Conservation (phyloP, 2,797 vertebrate species). For the Syndactyla subalaris region DNA sequence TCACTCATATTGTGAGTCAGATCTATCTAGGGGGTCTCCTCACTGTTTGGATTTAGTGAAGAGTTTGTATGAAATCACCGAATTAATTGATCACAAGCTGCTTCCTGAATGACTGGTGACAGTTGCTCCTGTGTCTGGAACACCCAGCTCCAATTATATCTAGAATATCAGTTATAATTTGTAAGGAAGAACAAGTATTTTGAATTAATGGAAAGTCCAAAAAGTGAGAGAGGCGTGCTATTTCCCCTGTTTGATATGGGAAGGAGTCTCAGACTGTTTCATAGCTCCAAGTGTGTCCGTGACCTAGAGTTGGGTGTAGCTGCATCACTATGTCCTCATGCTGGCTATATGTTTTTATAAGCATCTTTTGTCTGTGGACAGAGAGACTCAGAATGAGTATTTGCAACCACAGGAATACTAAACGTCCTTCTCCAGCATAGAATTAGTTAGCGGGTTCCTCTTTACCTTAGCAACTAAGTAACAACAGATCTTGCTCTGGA, state of each 20-base stretch:
- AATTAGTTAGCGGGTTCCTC: neutral
- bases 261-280: neutral
- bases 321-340: neutral
- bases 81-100: neutral
- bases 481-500: neutral
- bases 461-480: neutral
- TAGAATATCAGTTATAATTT: neutral
- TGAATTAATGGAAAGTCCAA: neutral
- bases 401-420: neutral
- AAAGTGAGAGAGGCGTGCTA: neutral
- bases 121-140: neutral
- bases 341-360: neutral
- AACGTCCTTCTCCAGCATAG: neutral
- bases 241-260: neutral
- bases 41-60: neutral
- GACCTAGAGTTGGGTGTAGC: neutral
- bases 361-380: neutral
- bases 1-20: neutral
- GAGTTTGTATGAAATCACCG: neutral
- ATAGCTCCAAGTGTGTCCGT: neutral
- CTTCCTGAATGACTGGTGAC: neutral
- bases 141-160: neutral
- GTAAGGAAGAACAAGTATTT: neutral
- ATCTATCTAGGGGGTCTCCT: neutral
- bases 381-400: neutral